Base-by-base conservation (phyloP, 23 tunicate genomes). In the Halocynthia roretzi region DNA sequence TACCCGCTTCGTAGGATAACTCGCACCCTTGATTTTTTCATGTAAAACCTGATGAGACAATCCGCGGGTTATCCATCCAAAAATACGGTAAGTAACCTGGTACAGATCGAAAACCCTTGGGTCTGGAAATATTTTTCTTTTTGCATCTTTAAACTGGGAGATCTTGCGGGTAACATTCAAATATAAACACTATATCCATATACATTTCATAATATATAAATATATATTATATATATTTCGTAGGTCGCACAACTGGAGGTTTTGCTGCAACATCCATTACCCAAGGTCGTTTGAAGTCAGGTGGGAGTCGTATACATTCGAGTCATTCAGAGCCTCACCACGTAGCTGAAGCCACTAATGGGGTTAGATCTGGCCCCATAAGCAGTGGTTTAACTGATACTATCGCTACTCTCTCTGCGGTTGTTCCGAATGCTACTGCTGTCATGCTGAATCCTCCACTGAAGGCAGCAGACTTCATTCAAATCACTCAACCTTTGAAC, bases 381-480 rank as follows among this genome's bases (percentile, higher is more conserved):
- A 11, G 12, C 12, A 17, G 49, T 15, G 71, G 71, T 4, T n/a
- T 12, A 67, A 67, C 17, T 19, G 71, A 67, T n/a, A 12, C 71
- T 11, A 67, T 21, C 44, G 44, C 44, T 31, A 31, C 44, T 31
- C 44, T 31, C 4, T 31, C 44, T 31, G 44, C 44, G 44, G 44
- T 50, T 12, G 71, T 50, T 12, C 78, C 56, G 20, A 74, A 54
- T 50, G 12, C 56, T 53, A 5, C 63, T 15, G 22, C 62, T 14
- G 78, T 6, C 44, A 31, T 31, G 44, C 44, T 31, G 44, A 31
- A 31, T 54, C 49, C 62, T 10, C 31, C 78, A 14, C 55, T 74
- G 78, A 74, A 74, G 22, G 56, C 78, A 74, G 78, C 96, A 12
- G 96, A 87, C 52, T 89, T 84, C 67, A 89, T 89, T 65, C 96